Evolutionary conservation across 2,888 invertebrate species (phyloP), one percentile per base, ranked within the genome.

Genomic region (Apomyelois bistriatella): DNA sequence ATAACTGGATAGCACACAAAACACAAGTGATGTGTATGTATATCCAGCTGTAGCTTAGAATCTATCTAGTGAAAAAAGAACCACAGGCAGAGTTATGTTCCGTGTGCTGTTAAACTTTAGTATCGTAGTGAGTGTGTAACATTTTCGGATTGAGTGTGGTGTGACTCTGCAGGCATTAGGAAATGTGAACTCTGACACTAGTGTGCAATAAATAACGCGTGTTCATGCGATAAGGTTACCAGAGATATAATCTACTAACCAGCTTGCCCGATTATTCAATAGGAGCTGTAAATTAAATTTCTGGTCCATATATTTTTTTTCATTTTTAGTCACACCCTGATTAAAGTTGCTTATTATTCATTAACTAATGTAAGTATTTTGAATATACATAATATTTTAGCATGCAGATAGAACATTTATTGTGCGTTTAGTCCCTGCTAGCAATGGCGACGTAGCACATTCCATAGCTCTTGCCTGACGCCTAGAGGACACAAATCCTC

Each of bases 401-500:
- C 22, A 8, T 32, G 10, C 7, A 32, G 32, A 9, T 6, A 48
- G 55, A 59, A 57, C 60, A 64, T 64, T 62, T 60, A 58, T 57
- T 58, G 59, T 54, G 58, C 58, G 61, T 62, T 48, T 52, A 53
- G 41, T 48, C 53, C 55, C 32, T 37, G 50, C 54, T 59, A 57
- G 32, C 32, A 10, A 32, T 32, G 32, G 22, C 22, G 1, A 32
- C 60, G 60, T 65, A 55, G 64, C 56, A 65, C 65, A 74, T 74
- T 74, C 74, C 66, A 53, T 58, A 57, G 54, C 60, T 60, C 56
- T 61, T 58, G 56, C 59, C 60, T 60, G 56, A 57, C 55, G 42
- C 53, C 52, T 51, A 47, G 57, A 66, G 70, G 61, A 65, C 67
- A 78, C 76, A 73, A 68, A 77, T 74, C 72, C 66, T 61, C 61